These are phyloP conservation scores for Somateria mollissima DNA, from an alignment of 2,797 vertebrate genomes.

Conservation along the genomic window DNA sequence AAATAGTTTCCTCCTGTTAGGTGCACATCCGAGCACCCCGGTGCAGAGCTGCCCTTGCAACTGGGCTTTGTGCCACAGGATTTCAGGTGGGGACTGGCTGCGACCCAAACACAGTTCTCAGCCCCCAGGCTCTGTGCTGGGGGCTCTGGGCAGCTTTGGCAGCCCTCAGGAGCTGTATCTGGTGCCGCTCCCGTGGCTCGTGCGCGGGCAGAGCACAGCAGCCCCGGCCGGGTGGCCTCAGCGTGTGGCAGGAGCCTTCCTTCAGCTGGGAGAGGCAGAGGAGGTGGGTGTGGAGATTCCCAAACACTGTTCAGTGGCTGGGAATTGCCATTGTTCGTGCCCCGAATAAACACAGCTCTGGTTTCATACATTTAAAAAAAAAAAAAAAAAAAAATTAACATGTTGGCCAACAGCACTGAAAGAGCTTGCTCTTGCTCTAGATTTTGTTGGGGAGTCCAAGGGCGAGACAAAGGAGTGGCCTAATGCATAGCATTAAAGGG, in stretches of 20 bases:
- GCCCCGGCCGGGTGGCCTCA: rapidly evolving
- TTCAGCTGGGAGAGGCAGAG: neutral
- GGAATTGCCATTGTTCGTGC: too few relatives aligned
- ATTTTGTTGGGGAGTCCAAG: neutral
- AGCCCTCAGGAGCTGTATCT: neutral
- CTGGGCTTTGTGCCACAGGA: rapidly evolving
- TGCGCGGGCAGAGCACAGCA: neutral
- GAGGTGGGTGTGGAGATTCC: neutral
- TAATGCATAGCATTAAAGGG: rapidly evolving
- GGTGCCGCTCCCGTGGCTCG: rapidly evolving
- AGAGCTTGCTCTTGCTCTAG: neutral
- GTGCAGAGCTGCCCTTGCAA: neutral
- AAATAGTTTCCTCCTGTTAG: neutral
- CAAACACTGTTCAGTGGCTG: neutral
- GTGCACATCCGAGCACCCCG: neutral
- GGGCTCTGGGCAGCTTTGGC: neutral
- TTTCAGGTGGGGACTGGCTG: neutral
- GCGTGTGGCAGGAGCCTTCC: neutral
- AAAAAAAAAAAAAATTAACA: neutral
- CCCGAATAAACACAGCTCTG: too few relatives aligned
- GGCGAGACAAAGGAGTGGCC: neutral
- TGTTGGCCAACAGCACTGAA: neutral
- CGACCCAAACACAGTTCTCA: rapidly evolving
- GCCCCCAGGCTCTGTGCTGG: too few relatives aligned
- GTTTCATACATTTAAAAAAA: neutral